Base-by-base conservation (phyloP, 1,140 invertebrate genomes). In the Eubasilissa regina region DNA sequence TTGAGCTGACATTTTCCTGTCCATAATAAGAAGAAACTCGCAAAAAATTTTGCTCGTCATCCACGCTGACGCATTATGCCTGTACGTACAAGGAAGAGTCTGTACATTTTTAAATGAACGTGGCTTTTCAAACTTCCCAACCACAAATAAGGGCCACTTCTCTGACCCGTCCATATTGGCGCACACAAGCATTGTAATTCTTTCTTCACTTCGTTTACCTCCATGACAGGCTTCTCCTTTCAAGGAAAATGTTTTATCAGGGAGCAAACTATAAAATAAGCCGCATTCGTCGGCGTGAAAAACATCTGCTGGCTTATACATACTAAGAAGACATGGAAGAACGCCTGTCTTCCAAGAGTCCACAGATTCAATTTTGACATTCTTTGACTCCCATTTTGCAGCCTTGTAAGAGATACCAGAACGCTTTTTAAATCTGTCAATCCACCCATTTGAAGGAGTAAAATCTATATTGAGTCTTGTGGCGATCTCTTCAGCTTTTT, bases 131-230 rank as follows among this genome's bases (percentile, higher is more conserved):
- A 74, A 84, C 80, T 88, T 89, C 45, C 88, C 86, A 53, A 88
- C 86, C 0, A 89, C 81, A n/a, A 89, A 70, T 19, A 87, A 81
- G 48, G 85, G 84, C 73, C 85, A 81, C 84, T 89, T 89, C 78
- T 88, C 85, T 9, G 81, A 84, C 4, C 89, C 87, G 21, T 73
- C 78, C 84, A 87, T 86, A 79, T 89, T 89, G 15, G 84, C 80
- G 66, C 83, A 85, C 43, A 89, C 83, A 66, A 90, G 78, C 48
- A 89, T 84, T 13, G 87, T 90, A 0, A 89, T 48, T 76, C 87
- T 84, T 64, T 86, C 85, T 83, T 90, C 89, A 8, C 83, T 85
- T 64, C 85, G 51, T 85, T 90, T 89, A 25, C 85, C 85, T 62
- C 85, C 81, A 73, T 79, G 35, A 78, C 77, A 84, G 60, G 74